These are phyloP conservation scores for Caenorhabditis japonica DNA, from an alignment of 2,888 invertebrate genomes.

Conservation along the genomic window DNA sequence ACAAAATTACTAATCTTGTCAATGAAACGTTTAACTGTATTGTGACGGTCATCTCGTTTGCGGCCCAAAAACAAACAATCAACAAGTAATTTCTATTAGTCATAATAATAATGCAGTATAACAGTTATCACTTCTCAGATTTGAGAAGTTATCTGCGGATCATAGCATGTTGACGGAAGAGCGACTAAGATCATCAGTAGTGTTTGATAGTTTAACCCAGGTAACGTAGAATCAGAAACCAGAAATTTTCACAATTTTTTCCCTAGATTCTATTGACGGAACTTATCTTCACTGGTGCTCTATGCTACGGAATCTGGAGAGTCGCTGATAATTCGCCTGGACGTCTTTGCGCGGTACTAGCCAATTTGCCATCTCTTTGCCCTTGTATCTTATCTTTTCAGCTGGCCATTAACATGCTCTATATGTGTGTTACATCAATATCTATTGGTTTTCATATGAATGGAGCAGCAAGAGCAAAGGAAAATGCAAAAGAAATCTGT, in stretches of 20 bases:
- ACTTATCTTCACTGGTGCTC: slow-evolving; percentile 74
- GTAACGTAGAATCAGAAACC: slow-evolving; percentile 12
- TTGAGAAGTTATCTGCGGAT: slow-evolving; percentile 67
- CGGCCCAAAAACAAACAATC: slow-evolving; percentile 75
- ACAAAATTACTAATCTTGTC: slow-evolving; percentile 75
- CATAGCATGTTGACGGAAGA: slow-evolving; percentile 70
- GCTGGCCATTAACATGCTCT: slow-evolving; percentile 74
- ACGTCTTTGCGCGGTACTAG: slow-evolving; percentile 68
- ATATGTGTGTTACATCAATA: slow-evolving; percentile 75
- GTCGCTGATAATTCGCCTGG: slow-evolving; percentile 73
- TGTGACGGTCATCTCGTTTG: slow-evolving; percentile 75
- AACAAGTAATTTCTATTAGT: slow-evolving; percentile 67
- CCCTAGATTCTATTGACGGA: slow-evolving; percentile 74
- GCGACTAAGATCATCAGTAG: slow-evolving; percentile 73
- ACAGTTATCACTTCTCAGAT: slow-evolving; percentile 67
- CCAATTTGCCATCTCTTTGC: not conserved
- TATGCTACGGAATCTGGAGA: slow-evolving; percentile 74
- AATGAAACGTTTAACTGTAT: slow-evolving; percentile 75
- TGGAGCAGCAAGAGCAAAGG: slow-evolving; percentile 70
- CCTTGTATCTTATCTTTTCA: slow-evolving; percentile 20
- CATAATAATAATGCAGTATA: not conserved
- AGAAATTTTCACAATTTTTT: not conserved
- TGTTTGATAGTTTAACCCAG: slow-evolving; percentile 75
- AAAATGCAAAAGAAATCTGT: slow-evolving; percentile 70
- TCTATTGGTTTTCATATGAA: slow-evolving; percentile 76